Evolutionary conservation across 1,140 invertebrate genomes (phyloP), one percentile per base, ranked within the genome.

Genomic region (Euura saliciscinereae): DNA sequence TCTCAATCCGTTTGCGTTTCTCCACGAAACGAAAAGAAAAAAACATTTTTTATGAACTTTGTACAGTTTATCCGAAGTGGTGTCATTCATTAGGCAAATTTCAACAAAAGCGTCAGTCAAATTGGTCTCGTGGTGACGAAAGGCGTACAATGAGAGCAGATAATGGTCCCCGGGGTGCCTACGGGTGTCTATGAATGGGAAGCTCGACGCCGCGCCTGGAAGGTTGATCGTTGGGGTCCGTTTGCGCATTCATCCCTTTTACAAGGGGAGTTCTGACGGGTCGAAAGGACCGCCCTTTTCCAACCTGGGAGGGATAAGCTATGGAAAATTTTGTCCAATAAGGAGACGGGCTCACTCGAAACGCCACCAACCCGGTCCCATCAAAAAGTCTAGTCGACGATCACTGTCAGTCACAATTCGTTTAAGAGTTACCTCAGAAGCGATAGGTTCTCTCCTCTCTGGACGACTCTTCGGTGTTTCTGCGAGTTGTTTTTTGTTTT

Each of bases 401-500:
- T 82, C 80, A 82, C 74, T 77, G 77, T 78, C 81, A 81, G 82
- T 80, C 76, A 81, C 75, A 77, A 77, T 80, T 78, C 73, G 77
- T 74, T 79, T n/a, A 71, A 69, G 76, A 75, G 75, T 76, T 78
- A 77, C 75, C 44, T 59, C 44, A 45, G 70, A 65, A 66, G 68
- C 68, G 43, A 43, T 45, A 70, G 67, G 66, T 42, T 65, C 68
- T 67, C 51, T 59, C 6, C 51, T 2, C 51, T 59, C 6, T 59
- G 51, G 28, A 28, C 28, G 28, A 28, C n/a, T n/a, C 7, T 2
- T n/a, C 8, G 51, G 3, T 6, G 51, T 59, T 59, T 59, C 11
- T 28, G 28, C 28, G 28, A 28, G 28, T 28, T 28, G 28, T 69
- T 44, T 69, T 45, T 45, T 45, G n/a, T 2, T 44, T 13, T 51